These are phyloP conservation scores for Herpailurus yagouaroundi DNA, from an alignment of 2,113 vertebrate species.

Conservation along the genomic window DNA sequence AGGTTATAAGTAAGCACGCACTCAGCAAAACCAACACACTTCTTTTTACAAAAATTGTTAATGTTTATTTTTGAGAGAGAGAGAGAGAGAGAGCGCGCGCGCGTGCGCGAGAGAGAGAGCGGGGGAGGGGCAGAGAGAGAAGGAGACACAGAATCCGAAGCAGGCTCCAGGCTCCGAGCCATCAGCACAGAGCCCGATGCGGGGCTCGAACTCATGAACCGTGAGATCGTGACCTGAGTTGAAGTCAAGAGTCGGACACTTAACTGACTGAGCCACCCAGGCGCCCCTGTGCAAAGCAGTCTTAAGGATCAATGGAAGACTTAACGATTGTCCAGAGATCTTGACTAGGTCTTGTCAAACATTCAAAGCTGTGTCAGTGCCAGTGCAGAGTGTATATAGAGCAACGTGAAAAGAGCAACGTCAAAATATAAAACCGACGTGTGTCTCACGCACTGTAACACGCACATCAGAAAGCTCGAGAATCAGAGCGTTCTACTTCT, in stretches of 20 bases:
- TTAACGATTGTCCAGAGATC: neutral
- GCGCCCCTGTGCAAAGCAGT: neutral
- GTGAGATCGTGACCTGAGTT: no score
- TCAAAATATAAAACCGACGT: neutral
- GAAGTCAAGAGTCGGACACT: no score
- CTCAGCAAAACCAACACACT: neutral
- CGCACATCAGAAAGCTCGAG: neutral
- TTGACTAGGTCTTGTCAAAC: neutral
- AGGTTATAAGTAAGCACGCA: accelerated
- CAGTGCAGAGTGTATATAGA: neutral
- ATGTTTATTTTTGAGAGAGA: no score
- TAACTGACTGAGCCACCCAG: no score
- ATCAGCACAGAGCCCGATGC: no score
- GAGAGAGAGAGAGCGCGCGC: no score
- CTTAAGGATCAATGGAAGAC: neutral
- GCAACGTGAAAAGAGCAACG: neutral
- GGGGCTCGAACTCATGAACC: no score
- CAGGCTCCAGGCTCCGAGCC: no score
- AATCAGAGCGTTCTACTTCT: neutral
- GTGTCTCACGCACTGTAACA: neutral
- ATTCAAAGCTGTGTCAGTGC: neutral
- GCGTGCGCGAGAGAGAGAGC: no score
- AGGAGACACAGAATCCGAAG: no score
- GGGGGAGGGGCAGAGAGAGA: no score
- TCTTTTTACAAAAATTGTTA: neutral